Evolutionary conservation across 2,888 invertebrate species (phyloP).

Genomic region (Muschampia plurimacula): DNA sequence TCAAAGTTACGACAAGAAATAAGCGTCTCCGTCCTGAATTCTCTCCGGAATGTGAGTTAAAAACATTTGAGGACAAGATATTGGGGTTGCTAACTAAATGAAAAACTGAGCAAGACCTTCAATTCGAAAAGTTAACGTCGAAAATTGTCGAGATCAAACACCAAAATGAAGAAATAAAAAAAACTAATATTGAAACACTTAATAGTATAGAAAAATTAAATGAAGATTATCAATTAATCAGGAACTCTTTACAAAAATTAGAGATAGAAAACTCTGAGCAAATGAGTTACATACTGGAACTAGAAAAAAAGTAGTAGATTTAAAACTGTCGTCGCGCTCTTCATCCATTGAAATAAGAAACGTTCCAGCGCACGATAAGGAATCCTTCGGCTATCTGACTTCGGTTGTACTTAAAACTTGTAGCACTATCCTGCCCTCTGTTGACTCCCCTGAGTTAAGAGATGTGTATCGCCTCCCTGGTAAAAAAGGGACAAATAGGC

Average conservation of each 20-base stretch:
- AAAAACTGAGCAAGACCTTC: neutral
- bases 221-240: neutral
- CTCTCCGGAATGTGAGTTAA: neutral
- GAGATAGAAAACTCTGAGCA: slow-evolving; percentile 1
- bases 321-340: slow-evolving; percentile 11
- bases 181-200: neutral
- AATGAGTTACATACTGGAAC: slow-evolving; percentile 13
- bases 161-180: slow-evolving; percentile 3
- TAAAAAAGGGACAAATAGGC: slow-evolving; percentile 19
- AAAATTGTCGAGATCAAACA: neutral
- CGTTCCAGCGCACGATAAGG: slow-evolving; percentile 22
- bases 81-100: neutral
- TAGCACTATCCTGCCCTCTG: slow-evolving; percentile 16
- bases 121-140: neutral
- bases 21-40: neutral
- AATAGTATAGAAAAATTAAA: neutral
- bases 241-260: neutral
- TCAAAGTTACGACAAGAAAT: neutral
- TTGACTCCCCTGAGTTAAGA: slow-evolving; percentile 3
- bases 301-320: slow-evolving; percentile 16
- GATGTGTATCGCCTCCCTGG: slow-evolving; percentile 26
- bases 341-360: slow-evolving; percentile 23
- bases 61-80: neutral
- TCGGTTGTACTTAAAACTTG: slow-evolving; percentile 20
- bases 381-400: slow-evolving; percentile 1